Evolutionary conservation across 2,888 invertebrate species (phyloP), one percentile per base, ranked within the genome.

Genomic region (Invenusta paracnida): DNA sequence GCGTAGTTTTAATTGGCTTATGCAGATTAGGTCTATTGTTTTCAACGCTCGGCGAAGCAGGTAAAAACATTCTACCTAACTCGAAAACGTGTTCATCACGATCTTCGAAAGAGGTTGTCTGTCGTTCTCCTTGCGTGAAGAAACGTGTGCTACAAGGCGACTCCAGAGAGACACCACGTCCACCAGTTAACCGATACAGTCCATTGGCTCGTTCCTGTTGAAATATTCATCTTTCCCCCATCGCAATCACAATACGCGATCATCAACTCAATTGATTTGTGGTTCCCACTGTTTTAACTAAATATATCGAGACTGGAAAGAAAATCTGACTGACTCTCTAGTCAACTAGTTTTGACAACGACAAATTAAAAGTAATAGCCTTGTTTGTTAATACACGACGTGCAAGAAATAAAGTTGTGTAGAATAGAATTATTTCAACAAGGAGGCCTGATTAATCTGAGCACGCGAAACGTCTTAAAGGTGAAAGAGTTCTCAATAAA

Each of bases 1-100:
- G 73, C 73, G 73, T 73, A 13, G 5, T 73, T 73, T 23, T 73
- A 73, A 73, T 73, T 73, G 73, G 73, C 73, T 73, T 73, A 73
- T 73, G 73, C 27, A 73, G 73, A 73, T 73, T 73, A 73, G 73
- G 17, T 73, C 27, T 13, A 73, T 73, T 73, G 73, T 73, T 25
- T 73, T 73, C 73, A 73, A 73, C 73, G 73, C 73, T 73, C 73
- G 17, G 73, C 23, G 25, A 23, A 73, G 73, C 73, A 73, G 27
- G 73, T 73, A 73, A 73, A 73, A 73, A 73, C 27, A 73, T 23
- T 73, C n/a, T n/a, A n/a, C n/a, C 23, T 2, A 73, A 23, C 73
- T 73, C 73, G 73, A 73, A 73, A 73, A n/a, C n/a, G n/a, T n/a
- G n/a, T n/a, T n/a, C n/a, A n/a, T n/a, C n/a, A n/a, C n/a, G n/a